Base-by-base conservation (phyloP, 2,113 vertebrate genomes). In the Rhinopomastus cyanomelas region DNA sequence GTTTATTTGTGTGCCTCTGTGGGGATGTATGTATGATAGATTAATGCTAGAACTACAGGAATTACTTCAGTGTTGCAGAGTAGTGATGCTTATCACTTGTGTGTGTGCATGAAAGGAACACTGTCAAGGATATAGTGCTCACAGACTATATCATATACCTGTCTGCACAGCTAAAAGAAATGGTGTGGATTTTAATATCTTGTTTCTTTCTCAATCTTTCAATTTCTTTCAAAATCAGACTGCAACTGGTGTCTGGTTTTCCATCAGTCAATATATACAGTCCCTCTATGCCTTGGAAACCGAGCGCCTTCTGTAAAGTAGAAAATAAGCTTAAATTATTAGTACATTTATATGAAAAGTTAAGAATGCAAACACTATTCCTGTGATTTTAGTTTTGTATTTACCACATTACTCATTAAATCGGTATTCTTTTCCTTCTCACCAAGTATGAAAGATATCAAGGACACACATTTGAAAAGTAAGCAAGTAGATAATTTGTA, bases 201-300 rank as follows among this genome's bases (percentile, higher is more conserved):
- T 87, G 97, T 23, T 94, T 92, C 79, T 94, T 74, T 26, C 57
- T 95, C 80, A 97, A 56, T 49, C 52, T 96, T 83, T 90, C 96
- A 1, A 94, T 92, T 81, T 98, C 96, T 37, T 87, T 92, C 51
- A 98, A 96, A 64, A 98, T 85, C 17, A 97, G 88, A 85, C 76
- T 97, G 92, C 97, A 97, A 79, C 98, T 98, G 37, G 96, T 97
- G 88, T 98, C 97, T 10, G 98, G 97, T 89, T 97, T 98, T 68
- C 98, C 98, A 4, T 98, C 98, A 2, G 97, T 98, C 90, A 98
- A 83, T 56, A 98, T 80, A 67, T 98, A 98, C 14, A 98, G 34
- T 39, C 96, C 98, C 79, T 98, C 92, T 7, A 96, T 61, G 22
- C 93, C 95, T 4, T 65, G 95, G 49, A 98, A 97, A 79, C 83